Conservation (phyloP, 2,797 vertebrate species). For the Lacerta viridis region DNA sequence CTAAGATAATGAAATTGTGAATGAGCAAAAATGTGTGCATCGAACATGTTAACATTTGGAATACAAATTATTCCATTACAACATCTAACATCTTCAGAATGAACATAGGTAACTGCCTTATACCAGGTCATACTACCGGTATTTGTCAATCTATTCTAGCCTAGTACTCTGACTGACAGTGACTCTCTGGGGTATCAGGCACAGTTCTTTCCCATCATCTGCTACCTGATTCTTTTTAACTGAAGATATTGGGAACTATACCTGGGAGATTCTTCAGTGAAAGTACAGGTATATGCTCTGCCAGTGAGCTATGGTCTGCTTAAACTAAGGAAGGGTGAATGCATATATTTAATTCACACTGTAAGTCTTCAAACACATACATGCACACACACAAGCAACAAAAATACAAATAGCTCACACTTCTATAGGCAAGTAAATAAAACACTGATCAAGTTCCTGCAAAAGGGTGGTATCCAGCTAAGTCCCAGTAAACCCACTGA, state of each 20-base stretch:
- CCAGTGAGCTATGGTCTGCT: not conserved
- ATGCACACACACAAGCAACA: not conserved
- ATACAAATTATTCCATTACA: not conserved
- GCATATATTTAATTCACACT: too few relatives aligned
- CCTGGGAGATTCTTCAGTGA: too few relatives aligned
- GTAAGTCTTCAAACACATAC: not conserved
- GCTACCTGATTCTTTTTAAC: too few relatives aligned
- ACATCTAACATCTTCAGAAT: not conserved
- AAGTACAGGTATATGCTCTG: too few relatives aligned
- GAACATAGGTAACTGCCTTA: not conserved
- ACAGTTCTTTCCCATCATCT: too few relatives aligned
- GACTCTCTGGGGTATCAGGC: too few relatives aligned
- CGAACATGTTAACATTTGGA: not conserved
- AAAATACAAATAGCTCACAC: not conserved
- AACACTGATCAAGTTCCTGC: not conserved
- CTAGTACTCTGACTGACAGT: too few relatives aligned
- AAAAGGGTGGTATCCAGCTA: too few relatives aligned
- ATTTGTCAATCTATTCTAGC: too few relatives aligned
- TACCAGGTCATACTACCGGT: too few relatives aligned
- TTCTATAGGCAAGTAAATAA: not conserved
- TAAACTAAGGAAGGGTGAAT: too few relatives aligned
- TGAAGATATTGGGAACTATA: too few relatives aligned
- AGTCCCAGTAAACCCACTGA: not conserved
- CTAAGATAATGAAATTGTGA: conserved; percentile 2
- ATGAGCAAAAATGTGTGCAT: not conserved